Evolutionary conservation across 2,888 invertebrate species (phyloP).

Genomic region (Volucella inflata): DNA sequence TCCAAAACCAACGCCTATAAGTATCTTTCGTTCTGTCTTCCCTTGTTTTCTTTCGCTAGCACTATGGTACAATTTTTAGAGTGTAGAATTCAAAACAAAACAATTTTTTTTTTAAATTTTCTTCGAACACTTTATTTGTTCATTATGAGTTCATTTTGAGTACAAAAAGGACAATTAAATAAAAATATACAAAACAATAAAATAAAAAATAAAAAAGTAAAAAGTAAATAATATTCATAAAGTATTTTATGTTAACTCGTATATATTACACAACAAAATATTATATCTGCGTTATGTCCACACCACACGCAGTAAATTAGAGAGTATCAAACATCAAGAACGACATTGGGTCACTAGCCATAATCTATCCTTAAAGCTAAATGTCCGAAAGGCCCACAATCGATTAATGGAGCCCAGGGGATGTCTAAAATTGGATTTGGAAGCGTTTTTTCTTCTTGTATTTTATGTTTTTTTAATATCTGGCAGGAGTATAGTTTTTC

Average conservation of each 20-base stretch:
- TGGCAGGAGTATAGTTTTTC: conserved; percentile 34
- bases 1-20: too few species aligned
- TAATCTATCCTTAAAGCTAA: conserved; percentile 72
- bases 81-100: not conserved
- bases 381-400: conserved; percentile 14
- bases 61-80: too few species aligned
- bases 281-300: conserved; percentile 9
- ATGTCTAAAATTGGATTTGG: conserved; percentile 32
- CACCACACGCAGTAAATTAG: conserved; percentile 19
- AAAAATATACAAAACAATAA: conserved; percentile 40
- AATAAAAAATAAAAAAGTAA: conserved; percentile 44
- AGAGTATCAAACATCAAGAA: conserved; percentile 59
- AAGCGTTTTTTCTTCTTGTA: not conserved
- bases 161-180: conserved; percentile 67
- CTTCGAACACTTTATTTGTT: conserved; percentile 72
- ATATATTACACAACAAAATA: conserved; percentile 55
- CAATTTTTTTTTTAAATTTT: conserved; percentile 35
- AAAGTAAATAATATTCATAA: conserved; percentile 38
- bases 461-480: not conserved
- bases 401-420: not conserved
- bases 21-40: too few species aligned
- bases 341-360: conserved; percentile 75
- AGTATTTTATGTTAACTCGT: conserved; percentile 23
- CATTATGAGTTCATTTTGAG: conserved; percentile 62
- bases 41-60: too few species aligned